Evolutionary conservation across 2,113 vertebrate species (phyloP).

Genomic region (Bubo bubo): DNA sequence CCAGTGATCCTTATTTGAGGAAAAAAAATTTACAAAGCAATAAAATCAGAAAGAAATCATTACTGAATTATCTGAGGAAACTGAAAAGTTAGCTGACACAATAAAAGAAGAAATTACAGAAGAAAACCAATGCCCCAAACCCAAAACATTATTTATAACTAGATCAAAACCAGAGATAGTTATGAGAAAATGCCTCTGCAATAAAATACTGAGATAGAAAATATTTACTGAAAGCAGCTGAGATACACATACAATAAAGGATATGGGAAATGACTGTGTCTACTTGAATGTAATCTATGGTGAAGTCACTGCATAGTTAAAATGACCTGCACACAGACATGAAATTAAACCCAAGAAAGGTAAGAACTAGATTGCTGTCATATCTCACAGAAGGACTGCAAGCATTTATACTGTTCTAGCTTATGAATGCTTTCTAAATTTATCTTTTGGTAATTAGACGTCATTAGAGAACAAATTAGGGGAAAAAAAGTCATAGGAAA

Average conservation of each 20-base stretch:
- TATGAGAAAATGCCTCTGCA: not conserved
- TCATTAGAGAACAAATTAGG: not conserved
- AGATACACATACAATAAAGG: not conserved
- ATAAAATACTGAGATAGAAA: not conserved
- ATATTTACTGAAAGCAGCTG: not conserved
- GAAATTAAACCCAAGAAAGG: not conserved
- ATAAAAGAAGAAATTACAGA: not conserved
- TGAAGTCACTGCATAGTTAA: not conserved
- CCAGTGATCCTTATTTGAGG: not conserved
- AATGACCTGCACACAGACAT: not conserved
- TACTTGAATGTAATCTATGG: not conserved
- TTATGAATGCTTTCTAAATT: not conserved
- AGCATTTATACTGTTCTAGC: not conserved
- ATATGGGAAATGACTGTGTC: not conserved
- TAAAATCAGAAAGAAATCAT: not conserved
- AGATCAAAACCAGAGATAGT: not conserved
- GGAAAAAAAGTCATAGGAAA: not conserved
- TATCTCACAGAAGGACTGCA: not conserved
- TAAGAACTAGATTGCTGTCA: not conserved
- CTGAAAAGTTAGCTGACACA: not conserved
- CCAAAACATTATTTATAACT: not conserved
- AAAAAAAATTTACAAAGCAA: not conserved
- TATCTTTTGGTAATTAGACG: not conserved
- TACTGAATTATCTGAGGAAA: not conserved
- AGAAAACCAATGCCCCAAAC: not conserved